Evolutionary conservation across 2,888 invertebrate species (phyloP).

Genomic region (Acrobasis suavella): DNA sequence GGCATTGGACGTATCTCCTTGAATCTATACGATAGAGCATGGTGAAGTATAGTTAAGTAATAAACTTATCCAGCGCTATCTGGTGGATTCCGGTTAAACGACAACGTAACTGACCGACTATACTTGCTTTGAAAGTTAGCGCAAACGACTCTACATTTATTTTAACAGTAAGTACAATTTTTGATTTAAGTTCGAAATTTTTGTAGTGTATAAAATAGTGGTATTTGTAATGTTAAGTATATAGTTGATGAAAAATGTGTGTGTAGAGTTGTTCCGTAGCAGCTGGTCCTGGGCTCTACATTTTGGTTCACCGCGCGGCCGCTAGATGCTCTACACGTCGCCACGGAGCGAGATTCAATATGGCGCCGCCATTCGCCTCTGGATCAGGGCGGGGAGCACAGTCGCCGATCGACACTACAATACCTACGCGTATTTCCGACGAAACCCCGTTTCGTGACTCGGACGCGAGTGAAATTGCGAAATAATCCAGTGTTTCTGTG

Average conservation of each 20-base stretch:
- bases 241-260: background rate
- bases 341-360: conserved; percentile 70
- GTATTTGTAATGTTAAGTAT: background rate
- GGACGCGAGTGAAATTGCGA: conserved; percentile 77
- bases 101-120: conserved; percentile 1
- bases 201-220: background rate
- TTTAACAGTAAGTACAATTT: background rate
- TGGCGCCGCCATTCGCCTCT: conserved; percentile 80
- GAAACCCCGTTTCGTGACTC: conserved; percentile 76
- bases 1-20: conserved; percentile 40
- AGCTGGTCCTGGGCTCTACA: conserved; percentile 24
- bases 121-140: conserved; percentile 11
- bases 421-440: conserved; percentile 79
- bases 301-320: conserved; percentile 51
- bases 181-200: background rate
- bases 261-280: background rate
- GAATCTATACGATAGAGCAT: conserved; percentile 24
- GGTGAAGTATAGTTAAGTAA: conserved; percentile 28
- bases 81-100: conserved; percentile 34
- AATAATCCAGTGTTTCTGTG: conserved; percentile 75
- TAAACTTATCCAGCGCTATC: conserved; percentile 45
- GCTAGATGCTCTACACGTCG: conserved; percentile 66
- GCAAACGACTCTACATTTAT: background rate
- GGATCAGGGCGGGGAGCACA: conserved; percentile 81
- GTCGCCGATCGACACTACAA: conserved; percentile 75